phyloP scores from a whole-genome alignment of 2,113 vertebrate genomes.

The Delphinapterus leucas region DNA sequence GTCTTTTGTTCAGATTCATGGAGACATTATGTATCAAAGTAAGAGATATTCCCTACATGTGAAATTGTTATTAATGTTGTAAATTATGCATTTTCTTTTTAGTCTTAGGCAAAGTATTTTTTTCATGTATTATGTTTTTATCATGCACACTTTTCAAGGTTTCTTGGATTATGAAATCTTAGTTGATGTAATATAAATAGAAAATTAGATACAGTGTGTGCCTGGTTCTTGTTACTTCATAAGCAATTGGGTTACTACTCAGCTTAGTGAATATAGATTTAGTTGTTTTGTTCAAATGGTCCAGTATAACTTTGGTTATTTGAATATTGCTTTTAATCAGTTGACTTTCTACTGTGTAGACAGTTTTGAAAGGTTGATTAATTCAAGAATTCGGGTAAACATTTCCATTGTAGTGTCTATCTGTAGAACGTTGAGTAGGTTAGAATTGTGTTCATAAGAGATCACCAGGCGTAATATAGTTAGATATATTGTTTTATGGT shows the following conservation, averaged over 20 bases:
- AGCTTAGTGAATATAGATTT: slow-evolving; percentile 9
- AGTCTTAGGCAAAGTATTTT: neutral
- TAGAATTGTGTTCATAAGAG: neutral
- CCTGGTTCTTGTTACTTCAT: neutral
- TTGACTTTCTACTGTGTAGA: neutral
- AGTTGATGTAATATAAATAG: slow-evolving; percentile 32
- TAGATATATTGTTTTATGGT: neutral
- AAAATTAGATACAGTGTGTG: slow-evolving; percentile 34
- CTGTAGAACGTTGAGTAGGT: neutral
- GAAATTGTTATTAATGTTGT: neutral
- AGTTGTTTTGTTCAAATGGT: slow-evolving; percentile 23
- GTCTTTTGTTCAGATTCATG: neutral
- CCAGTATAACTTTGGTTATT: neutral
- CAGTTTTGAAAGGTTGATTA: slow-evolving; percentile 5
- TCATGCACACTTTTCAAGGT: slow-evolving; percentile 12
- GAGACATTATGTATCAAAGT: neutral
- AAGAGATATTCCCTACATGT: neutral
- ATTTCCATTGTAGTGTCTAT: neutral
- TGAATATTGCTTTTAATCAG: neutral
- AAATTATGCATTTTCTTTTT: neutral
- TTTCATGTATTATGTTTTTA: neutral
- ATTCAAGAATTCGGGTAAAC: neutral
- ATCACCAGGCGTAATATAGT: neutral
- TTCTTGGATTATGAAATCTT: slow-evolving; percentile 47
- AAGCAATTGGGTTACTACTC: neutral